A percentile compares a stretch with the other conserved stretches of the same genome.
These are phyloP conservation scores for Neodiprion fabricii DNA, from an alignment of 1,140 invertebrate genomes.

Conservation along the genomic window DNA sequence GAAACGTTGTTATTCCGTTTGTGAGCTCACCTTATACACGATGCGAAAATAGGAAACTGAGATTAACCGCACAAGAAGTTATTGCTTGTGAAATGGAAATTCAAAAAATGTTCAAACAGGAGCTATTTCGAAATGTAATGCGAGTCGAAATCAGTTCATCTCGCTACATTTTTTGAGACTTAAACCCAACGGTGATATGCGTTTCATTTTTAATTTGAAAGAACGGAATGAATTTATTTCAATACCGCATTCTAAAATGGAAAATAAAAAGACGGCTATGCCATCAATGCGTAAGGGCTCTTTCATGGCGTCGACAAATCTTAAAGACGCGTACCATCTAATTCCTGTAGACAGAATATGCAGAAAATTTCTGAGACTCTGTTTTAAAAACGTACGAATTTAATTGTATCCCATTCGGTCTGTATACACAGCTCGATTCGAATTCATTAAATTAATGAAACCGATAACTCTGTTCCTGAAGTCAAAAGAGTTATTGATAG, in stretches of 20 bases:
- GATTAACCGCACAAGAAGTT: slow-evolving; percentile 3
- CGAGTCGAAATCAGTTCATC: slow-evolving; percentile 22
- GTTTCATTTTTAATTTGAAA: slow-evolving; percentile 22
- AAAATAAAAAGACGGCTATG: slow-evolving; percentile 26
- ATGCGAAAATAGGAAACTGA: neutral
- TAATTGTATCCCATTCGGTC: slow-evolving; percentile 35
- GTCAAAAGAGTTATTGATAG: slow-evolving; percentile 12
- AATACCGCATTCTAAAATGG: slow-evolving; percentile 34
- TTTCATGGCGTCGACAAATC: slow-evolving; percentile 26
- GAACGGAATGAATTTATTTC: slow-evolving; percentile 31
- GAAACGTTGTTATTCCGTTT: no score
- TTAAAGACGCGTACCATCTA: slow-evolving; percentile 9
- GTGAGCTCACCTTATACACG: no score
- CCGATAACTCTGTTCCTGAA: slow-evolving; percentile 21
- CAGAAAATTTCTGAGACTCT: slow-evolving; percentile 33
- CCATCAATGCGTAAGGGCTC: neutral
- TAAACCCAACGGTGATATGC: neutral
- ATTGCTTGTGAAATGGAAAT: neutral
- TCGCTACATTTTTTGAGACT: slow-evolving; percentile 42
- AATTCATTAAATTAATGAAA: slow-evolving; percentile 34
- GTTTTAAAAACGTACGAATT: slow-evolving; percentile 31
- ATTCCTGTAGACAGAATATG: neutral
- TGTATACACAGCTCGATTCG: slow-evolving; percentile 3
- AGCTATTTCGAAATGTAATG: slow-evolving; percentile 26
- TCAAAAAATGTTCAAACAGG: slow-evolving; percentile 13